Evolutionary conservation across 2,888 invertebrate genomes (phyloP), one percentile per base, ranked within the genome.

Genomic region (Melinaea marsaeus): DNA sequence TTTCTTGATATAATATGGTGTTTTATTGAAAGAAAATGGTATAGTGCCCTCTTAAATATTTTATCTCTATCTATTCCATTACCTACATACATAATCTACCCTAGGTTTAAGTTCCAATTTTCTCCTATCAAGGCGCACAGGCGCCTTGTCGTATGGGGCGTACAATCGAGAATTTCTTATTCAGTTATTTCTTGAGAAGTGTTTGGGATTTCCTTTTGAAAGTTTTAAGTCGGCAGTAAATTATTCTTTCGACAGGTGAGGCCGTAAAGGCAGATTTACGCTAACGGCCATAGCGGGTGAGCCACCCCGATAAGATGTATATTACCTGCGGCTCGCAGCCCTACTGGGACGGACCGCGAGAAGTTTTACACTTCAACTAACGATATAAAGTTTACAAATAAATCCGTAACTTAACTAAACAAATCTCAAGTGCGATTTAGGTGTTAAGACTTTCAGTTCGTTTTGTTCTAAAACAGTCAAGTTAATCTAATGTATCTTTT

Each of bases 181-280:
- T 89, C 86, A 86, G 86, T 87, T 86, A 86, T 87, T 89, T 87
- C 87, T 85, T 83, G 81, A 84, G 85, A 87, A 86, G 88, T 88
- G 88, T 88, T 88, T 85, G 88, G 87, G 84, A 87, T 89, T 89
- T 88, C 83, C 85, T 84, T 81, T 83, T 76, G 82, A 83, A 89
- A 90, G 86, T 90, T 90, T 90, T 89, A 88, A 90, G 88, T 85
- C 80, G 77, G 85, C 84, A 86, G 87, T 90, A 90, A 90, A 90
- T 90, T 90, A 90, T 89, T 88, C 87, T 79, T 84, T 88, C 87
- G 90, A 89, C 90, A 90, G 89, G 90, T 90, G 85, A 87, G 87
- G 87, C 85, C 84, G 89, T 90, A 87, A 88, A 89, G 86, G 88
- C 79, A 88, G 90, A 90, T 90, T 90, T 90, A 90, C 88, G 88